Evolutionary conservation across 2,797 vertebrate genomes (phyloP).

Genomic region (Poeciliopsis gracilis): DNA sequence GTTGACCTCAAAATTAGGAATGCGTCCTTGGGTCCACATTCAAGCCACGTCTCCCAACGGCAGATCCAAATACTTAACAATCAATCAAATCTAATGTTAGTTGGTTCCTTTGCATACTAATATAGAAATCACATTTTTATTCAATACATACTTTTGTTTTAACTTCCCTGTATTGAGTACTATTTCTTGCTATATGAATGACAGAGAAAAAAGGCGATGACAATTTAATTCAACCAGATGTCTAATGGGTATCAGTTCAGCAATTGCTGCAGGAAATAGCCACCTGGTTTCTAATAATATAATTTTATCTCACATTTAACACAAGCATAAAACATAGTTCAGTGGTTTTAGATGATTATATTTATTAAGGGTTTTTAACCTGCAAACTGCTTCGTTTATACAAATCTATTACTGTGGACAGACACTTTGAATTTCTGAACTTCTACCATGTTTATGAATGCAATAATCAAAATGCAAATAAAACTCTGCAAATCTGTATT

Average conservation of each 20-base stretch:
- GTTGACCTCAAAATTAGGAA: conserved; percentile 53
- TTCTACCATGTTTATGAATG: background rate
- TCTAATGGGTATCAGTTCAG: background rate
- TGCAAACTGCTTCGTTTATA: background rate
- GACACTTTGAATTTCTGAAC: background rate
- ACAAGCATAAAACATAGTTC: background rate
- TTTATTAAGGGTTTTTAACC: background rate
- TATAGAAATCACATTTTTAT: background rate
- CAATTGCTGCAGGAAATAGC: background rate
- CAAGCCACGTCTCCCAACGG: conserved; percentile 7
- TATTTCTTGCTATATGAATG: background rate
- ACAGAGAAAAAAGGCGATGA: background rate
- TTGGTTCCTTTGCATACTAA: background rate
- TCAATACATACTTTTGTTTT: background rate
- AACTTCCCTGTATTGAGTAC: background rate
- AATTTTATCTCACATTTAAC: background rate
- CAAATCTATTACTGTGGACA: background rate
- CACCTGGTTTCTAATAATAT: background rate
- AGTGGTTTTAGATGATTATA: background rate
- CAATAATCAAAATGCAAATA: background rate
- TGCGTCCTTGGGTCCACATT: conserved; percentile 37
- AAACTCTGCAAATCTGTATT: background rate
- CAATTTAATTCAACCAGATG: background rate
- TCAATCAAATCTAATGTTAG: background rate
- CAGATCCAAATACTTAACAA: conserved; percentile 1